phyloP scores from a whole-genome alignment of 2,888 invertebrate genomes.

The Aphodius sticticus region DNA sequence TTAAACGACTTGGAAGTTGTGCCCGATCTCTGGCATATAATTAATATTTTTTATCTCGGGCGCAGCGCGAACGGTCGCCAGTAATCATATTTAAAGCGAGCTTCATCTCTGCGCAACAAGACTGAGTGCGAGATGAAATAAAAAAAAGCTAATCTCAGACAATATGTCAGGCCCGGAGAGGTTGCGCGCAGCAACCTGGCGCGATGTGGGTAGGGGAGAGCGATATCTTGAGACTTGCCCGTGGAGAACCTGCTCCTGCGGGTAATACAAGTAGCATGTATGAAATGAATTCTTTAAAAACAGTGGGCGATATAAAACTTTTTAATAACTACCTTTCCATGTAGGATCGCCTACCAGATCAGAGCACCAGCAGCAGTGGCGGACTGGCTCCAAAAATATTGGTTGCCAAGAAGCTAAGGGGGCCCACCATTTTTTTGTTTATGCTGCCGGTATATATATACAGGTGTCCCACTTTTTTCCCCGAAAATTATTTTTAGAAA shows the following conservation, averaged over 20 bases:
- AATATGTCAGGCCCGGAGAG: constrained; percentile 45
- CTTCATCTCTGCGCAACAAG: background rate
- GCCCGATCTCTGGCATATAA: background rate
- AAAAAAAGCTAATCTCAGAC: constrained; percentile 40
- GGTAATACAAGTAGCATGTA: constrained; percentile 59
- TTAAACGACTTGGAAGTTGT: background rate
- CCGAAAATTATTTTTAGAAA: no score
- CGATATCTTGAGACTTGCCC: constrained; percentile 48
- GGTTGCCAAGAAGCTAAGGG: no score
- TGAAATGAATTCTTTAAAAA: constrained; percentile 58
- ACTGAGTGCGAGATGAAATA: constrained; percentile 27
- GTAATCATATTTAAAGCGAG: background rate
- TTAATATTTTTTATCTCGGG: constrained; percentile 10
- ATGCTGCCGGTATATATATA: no score
- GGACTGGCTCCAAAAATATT: no score
- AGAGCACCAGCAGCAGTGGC: constrained; percentile 23
- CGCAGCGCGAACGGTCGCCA: background rate
- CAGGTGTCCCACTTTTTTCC: no score
- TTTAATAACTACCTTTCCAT: constrained; percentile 57
- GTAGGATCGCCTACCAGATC: constrained; percentile 54
- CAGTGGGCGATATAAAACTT: constrained; percentile 57
- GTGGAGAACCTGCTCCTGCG: constrained; percentile 56
- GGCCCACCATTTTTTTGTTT: no score
- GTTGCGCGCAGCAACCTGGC: constrained; percentile 41
- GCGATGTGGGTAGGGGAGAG: constrained; percentile 43